These are phyloP conservation scores for Galeopsomyia nigrocyanea DNA, from an alignment of 2,888 invertebrate genomes.

Conservation along the genomic window DNA sequence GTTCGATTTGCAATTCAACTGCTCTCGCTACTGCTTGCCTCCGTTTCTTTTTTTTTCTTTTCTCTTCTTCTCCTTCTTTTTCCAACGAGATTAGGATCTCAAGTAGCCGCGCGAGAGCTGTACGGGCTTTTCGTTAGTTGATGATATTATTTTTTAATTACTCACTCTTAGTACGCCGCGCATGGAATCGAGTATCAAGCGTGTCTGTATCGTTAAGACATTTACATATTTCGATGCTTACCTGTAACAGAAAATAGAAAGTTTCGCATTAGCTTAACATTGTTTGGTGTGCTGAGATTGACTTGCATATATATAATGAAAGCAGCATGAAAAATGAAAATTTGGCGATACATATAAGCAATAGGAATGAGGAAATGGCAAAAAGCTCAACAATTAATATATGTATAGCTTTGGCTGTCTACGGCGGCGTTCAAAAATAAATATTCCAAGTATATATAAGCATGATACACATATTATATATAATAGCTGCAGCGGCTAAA, in stretches of 20 bases:
- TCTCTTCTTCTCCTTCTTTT: no score
- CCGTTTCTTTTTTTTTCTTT: not conserved
- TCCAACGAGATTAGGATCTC: not conserved
- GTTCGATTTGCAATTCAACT: constrained; percentile 8
- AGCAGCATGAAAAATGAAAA: constrained; percentile 35
- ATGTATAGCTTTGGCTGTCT: no score
- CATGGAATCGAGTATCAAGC: constrained; percentile 46
- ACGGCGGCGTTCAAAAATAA: no score
- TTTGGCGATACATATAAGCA: constrained; percentile 37
- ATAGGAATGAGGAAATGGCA: constrained; percentile 42
- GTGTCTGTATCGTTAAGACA: not conserved
- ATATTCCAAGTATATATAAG: not conserved
- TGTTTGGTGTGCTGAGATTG: no score
- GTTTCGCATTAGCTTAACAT: not conserved
- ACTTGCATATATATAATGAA: constrained; percentile 30
- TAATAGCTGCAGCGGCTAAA: not conserved
- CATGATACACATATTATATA: constrained; percentile 15
- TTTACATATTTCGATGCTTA: constrained; percentile 54
- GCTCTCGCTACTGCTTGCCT: not conserved
- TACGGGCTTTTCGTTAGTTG: no score
- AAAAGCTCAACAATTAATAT: not conserved
- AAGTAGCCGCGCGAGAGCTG: no score
- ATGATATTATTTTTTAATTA: constrained; percentile 34
- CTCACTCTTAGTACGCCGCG: constrained; percentile 49
- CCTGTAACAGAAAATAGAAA: constrained; percentile 62